Evolutionary conservation across 1,140 invertebrate species (phyloP).

Genomic region (Drosophila asahinai): DNA sequence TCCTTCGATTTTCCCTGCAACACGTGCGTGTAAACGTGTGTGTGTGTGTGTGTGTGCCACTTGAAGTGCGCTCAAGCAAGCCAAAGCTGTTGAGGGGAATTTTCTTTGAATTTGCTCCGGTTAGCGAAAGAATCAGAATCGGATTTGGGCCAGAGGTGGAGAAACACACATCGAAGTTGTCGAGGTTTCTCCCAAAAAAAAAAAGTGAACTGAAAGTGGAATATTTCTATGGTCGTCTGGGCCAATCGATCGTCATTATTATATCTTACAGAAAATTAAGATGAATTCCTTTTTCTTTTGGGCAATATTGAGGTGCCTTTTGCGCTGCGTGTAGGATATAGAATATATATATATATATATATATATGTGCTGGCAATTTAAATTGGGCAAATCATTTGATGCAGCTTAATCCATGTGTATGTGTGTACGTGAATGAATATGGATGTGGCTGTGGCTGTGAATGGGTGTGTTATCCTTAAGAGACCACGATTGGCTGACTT

Average conservation of each 20-base stretch:
- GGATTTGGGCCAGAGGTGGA: constrained; percentile 1
- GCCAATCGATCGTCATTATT: constrained; percentile 20
- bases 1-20: constrained; percentile 23
- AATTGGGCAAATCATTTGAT: constrained; percentile 59
- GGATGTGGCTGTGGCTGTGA: neutral
- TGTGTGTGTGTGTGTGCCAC: constrained; percentile 47
- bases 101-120: constrained; percentile 66
- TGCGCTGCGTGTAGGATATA: neutral
- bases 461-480: constrained; percentile 23
- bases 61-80: constrained; percentile 68
- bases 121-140: constrained; percentile 51
- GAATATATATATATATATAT: constrained; percentile 4
- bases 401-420: constrained; percentile 45
- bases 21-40: constrained; percentile 19
- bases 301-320: neutral
- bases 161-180: constrained; percentile 2
- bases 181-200: neutral
- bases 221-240: constrained; percentile 1
- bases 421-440: constrained; percentile 20
- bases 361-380: constrained; percentile 38
- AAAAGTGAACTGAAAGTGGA: neutral
- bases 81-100: constrained; percentile 62
- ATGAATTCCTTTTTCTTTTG: constrained; percentile 4
- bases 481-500: constrained; percentile 38
- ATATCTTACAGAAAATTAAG: constrained; percentile 12